Percentiles rank a stretch among this genome's conserved stretches.
Conservation (phyloP, 2,113 vertebrate species). For the Plotosus lineatus region DNA sequence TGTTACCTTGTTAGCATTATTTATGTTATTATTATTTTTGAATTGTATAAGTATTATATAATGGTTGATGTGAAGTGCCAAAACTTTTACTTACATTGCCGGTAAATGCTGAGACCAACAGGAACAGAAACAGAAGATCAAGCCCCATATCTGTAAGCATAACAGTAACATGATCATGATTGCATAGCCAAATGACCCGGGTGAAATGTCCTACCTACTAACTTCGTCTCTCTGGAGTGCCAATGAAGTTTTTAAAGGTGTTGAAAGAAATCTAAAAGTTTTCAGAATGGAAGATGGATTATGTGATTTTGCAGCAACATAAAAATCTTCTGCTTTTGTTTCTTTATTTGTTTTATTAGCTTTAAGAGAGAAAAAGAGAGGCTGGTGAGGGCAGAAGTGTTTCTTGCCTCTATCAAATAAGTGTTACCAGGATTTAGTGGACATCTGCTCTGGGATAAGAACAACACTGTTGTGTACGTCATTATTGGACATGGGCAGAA, state of each 20-base stretch:
- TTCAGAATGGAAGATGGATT: neutral
- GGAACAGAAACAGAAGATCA: constrained; percentile 60
- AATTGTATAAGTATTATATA: neutral
- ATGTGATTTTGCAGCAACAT: neutral
- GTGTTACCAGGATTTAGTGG: neutral
- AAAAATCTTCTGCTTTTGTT: neutral
- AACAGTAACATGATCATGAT: neutral
- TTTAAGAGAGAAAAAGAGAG: neutral
- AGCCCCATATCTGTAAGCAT: constrained; percentile 68
- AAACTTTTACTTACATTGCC: constrained; percentile 64
- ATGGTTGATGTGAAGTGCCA: neutral
- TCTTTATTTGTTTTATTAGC: neutral
- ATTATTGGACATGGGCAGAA: too few relatives aligned
- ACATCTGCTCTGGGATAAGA: too few relatives aligned
- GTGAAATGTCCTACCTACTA: neutral
- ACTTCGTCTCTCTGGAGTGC: too few relatives aligned
- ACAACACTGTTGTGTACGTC: too few relatives aligned
- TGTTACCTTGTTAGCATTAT: neutral
- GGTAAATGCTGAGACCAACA: constrained; percentile 63
- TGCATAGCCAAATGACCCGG: neutral
- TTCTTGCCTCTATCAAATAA: neutral
- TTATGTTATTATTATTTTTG: neutral
- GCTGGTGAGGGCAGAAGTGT: neutral
- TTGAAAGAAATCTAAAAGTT: neutral
- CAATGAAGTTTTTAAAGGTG: too few relatives aligned